These are phyloP conservation scores for Sebastes elongatus DNA, from an alignment of 2,797 vertebrate species.

Conservation along the genomic window DNA sequence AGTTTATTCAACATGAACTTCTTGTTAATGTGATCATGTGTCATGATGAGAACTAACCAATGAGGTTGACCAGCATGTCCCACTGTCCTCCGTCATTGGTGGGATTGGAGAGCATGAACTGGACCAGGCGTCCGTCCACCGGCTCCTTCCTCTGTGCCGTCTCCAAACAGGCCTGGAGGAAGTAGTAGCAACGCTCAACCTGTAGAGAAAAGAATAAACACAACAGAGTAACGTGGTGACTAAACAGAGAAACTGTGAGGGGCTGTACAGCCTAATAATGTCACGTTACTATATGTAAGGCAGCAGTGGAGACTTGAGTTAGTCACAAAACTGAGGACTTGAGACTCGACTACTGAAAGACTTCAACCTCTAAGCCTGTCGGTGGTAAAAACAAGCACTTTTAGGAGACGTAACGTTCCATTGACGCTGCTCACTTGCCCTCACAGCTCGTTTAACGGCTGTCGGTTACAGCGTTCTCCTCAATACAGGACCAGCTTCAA, in stretches of 20 bases:
- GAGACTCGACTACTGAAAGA: background rate
- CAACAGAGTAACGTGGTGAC: background rate
- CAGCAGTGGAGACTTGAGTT: background rate
- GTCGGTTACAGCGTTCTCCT: too few relatives aligned
- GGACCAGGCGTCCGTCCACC: constrained; percentile 92
- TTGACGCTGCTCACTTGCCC: too few relatives aligned
- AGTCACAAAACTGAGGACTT: background rate
- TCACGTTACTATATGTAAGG: background rate
- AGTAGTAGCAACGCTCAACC: constrained; percentile 97
- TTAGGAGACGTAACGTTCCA: too few relatives aligned
- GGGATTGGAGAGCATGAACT: constrained; percentile 94
- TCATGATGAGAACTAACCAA: constrained; percentile 83
- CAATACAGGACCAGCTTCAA: too few relatives aligned
- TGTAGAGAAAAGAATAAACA: constrained; percentile 52
- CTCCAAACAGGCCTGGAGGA: constrained; percentile 92
- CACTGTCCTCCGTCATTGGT: constrained; percentile 97
- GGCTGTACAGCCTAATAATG: background rate
- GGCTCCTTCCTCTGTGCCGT: constrained; percentile 92
- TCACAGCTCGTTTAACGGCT: too few relatives aligned
- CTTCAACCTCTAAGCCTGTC: background rate
- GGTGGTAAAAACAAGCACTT: too few relatives aligned
- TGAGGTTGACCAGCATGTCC: constrained; percentile 98
- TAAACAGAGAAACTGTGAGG: background rate
- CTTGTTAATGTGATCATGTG: background rate
- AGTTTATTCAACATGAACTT: background rate